Conservation (phyloP, 92 coral and sea anemone genomes). For the Actinernus sp. region DNA sequence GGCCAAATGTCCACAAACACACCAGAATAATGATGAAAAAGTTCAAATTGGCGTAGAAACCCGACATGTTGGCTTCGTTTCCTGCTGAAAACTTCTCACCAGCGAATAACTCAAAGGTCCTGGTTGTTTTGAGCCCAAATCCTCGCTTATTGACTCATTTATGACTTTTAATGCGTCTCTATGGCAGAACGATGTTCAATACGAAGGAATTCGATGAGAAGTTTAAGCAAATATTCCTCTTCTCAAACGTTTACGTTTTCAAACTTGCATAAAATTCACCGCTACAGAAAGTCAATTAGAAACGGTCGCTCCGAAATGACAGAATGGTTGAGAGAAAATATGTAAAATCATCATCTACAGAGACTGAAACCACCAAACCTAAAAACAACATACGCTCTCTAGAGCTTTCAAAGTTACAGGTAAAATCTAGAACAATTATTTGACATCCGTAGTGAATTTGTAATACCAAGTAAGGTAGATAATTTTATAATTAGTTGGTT, state of each 20-base stretch:
- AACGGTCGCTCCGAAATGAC: slow-evolving; percentile 2
- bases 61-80: slow-evolving; percentile 20
- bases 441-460: too few relatives aligned
- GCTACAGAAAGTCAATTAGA: slow-evolving; percentile 43
- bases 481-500: too few relatives aligned
- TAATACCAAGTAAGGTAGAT: too few relatives aligned
- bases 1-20: slow-evolving; percentile 28
- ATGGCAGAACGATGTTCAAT: background rate
- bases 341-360: too few relatives aligned
- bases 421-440: too few relatives aligned
- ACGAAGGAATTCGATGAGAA: background rate
- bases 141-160: background rate
- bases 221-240: slow-evolving; percentile 7
- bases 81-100: slow-evolving; percentile 4
- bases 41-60: slow-evolving; percentile 34
- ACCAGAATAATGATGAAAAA: slow-evolving; percentile 26
- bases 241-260: slow-evolving; percentile 51
- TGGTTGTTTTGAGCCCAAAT: background rate
- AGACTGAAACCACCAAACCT: too few relatives aligned
- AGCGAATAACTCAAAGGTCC: background rate
- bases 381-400: too few relatives aligned
- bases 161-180: background rate
- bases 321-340: background rate
- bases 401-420: too few relatives aligned
- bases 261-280: slow-evolving; percentile 18